A percentile compares a stretch with the other conserved stretches of the same genome.
Evolutionary conservation across 2,113 vertebrate genomes (phyloP).

Genomic region (Meleagris gallopavo): DNA sequence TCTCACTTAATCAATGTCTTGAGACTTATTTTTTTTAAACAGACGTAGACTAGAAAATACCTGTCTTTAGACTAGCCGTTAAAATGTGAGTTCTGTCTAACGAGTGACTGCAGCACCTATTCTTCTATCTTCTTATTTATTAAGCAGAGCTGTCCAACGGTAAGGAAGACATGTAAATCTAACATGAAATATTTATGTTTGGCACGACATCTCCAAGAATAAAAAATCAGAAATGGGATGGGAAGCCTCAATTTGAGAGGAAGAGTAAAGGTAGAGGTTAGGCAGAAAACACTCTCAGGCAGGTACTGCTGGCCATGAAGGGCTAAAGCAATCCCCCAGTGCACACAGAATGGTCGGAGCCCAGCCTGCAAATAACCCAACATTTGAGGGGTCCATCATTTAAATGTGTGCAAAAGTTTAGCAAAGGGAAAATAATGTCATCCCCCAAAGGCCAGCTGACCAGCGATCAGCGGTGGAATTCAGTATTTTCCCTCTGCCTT

Average conservation of each 20-base stretch:
- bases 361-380: background rate
- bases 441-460: background rate
- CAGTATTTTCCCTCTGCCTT: background rate
- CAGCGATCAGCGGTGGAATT: background rate
- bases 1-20: background rate
- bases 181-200: constrained; percentile 18
- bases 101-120: background rate
- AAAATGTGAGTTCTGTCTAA: background rate
- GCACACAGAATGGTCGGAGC: background rate
- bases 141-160: background rate
- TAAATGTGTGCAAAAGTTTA: background rate
- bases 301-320: background rate
- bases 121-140: constrained; percentile 25
- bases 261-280: background rate
- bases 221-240: background rate
- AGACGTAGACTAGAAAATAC: background rate
- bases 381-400: background rate
- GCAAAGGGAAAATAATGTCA: background rate
- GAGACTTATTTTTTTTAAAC: background rate
- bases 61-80: background rate
- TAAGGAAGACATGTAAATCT: constrained; percentile 7
- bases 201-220: background rate
- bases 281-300: background rate
- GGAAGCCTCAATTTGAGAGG: background rate
- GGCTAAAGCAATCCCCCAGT: background rate